These are phyloP conservation scores for Cyanoramphus novaezelandiae DNA, from an alignment of 2,113 vertebrate species.

Conservation along the genomic window DNA sequence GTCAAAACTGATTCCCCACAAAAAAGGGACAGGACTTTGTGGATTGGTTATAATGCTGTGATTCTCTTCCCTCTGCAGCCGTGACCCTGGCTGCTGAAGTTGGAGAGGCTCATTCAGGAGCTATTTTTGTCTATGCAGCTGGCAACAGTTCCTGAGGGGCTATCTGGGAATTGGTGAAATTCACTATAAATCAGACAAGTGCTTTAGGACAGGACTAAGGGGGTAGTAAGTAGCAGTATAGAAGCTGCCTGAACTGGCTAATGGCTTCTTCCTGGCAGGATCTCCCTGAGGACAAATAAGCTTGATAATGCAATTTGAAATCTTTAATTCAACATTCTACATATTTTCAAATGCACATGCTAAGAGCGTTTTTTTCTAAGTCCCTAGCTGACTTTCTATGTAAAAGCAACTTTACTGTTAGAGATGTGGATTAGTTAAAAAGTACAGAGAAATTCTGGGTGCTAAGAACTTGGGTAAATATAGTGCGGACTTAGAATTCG, in stretches of 20 bases:
- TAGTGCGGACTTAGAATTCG: neutral
- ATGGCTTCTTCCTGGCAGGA: neutral
- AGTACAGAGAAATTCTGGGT: neutral
- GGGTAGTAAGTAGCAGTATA: neutral
- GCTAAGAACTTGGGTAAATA: neutral
- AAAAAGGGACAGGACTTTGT: neutral
- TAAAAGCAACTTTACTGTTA: neutral
- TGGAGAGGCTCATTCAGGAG: neutral
- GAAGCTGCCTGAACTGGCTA: neutral
- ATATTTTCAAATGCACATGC: neutral
- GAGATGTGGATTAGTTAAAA: neutral
- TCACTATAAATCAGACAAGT: neutral
- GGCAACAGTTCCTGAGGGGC: neutral
- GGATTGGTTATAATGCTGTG: neutral
- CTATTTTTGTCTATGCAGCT: constrained; percentile 36
- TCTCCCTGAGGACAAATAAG: neutral
- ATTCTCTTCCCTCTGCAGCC: neutral
- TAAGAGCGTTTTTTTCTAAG: neutral
- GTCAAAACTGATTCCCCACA: neutral
- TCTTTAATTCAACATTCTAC: neutral
- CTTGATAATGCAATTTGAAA: neutral
- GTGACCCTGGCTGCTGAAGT: neutral
- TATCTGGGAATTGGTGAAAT: neutral
- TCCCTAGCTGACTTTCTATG: neutral
- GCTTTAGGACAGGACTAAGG: neutral